A percentile compares a stretch with the other conserved stretches of the same genome.
phyloP scores from a whole-genome alignment of 2,797 vertebrate species.

The Anniella stebbinsi region DNA sequence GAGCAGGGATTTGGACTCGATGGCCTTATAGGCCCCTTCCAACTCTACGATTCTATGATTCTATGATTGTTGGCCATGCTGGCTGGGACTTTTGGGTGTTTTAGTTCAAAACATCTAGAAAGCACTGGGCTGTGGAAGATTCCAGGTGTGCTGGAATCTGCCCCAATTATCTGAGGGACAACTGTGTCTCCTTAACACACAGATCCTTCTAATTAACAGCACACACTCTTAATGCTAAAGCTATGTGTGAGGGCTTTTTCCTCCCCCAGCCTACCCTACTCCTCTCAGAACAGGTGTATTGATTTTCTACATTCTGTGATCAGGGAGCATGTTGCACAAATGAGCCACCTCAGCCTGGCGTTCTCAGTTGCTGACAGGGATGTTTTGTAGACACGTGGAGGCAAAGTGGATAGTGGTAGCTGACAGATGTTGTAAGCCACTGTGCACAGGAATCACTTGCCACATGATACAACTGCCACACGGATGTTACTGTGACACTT shows the following conservation, averaged over 20 bases:
- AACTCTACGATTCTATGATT: too few relatives aligned
- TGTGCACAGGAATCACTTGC: neutral
- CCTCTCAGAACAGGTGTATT: neutral
- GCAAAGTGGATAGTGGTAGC: neutral
- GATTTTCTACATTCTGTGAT: neutral
- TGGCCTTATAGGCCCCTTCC: too few relatives aligned
- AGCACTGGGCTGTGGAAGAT: too few relatives aligned
- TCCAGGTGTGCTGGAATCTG: neutral
- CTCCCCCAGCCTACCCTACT: too few relatives aligned
- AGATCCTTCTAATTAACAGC: neutral
- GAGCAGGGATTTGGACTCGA: too few relatives aligned
- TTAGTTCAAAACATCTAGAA: too few relatives aligned
- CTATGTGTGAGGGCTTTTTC: neutral
- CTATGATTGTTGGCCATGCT: neutral
- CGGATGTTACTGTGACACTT: neutral
- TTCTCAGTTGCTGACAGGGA: neutral
- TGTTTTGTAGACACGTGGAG: too few relatives aligned
- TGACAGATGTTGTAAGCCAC: neutral
- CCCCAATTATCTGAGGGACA: neutral
- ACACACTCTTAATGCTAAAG: neutral
- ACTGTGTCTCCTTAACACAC: too few relatives aligned
- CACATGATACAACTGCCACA: neutral
- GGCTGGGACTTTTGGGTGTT: neutral
- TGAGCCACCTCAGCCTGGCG: neutral
- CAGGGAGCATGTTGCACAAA: neutral